phyloP scores from a whole-genome alignment of 2,113 vertebrate genomes.

The Pseudolaguvia tuberculata region DNA sequence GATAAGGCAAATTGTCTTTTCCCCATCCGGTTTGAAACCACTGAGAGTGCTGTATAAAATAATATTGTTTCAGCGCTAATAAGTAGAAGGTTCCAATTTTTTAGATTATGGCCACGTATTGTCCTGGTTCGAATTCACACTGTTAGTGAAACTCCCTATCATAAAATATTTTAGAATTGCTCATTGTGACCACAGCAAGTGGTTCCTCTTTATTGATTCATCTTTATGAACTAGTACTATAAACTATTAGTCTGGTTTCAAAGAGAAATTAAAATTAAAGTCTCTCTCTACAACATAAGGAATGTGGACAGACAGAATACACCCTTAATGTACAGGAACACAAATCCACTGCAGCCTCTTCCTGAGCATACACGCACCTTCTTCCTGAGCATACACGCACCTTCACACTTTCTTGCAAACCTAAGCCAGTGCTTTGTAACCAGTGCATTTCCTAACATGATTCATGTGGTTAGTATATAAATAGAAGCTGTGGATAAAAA shows the following conservation, averaged over 20 bases:
- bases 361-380: not conserved
- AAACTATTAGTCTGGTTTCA: not conserved
- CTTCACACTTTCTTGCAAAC: not conserved
- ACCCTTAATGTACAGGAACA: not conserved
- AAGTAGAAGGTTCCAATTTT: too few relatives aligned
- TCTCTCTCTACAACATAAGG: not conserved
- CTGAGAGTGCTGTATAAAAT: slow-evolving; percentile 31
- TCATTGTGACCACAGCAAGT: not conserved
- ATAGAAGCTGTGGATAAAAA: not conserved
- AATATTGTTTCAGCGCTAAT: slow-evolving; percentile 34
- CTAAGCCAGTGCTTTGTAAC: too few relatives aligned
- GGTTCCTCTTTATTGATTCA: not conserved
- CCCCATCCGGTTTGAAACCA: slow-evolving; percentile 21
- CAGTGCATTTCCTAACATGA: not conserved
- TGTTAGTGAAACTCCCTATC: too few relatives aligned
- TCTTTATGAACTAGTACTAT: not conserved
- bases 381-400: not conserved
- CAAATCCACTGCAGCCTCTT: not conserved
- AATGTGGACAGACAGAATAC: not conserved
- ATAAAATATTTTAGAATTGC: not conserved
- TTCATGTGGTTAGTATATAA: not conserved
- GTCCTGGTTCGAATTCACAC: not conserved
- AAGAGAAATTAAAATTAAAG: not conserved
- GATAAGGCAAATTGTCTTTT: slow-evolving; percentile 6
- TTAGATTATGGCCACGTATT: too few relatives aligned